These are phyloP conservation scores for Helicoverpa zea DNA, from an alignment of 1,140 invertebrate species.

Conservation along the genomic window DNA sequence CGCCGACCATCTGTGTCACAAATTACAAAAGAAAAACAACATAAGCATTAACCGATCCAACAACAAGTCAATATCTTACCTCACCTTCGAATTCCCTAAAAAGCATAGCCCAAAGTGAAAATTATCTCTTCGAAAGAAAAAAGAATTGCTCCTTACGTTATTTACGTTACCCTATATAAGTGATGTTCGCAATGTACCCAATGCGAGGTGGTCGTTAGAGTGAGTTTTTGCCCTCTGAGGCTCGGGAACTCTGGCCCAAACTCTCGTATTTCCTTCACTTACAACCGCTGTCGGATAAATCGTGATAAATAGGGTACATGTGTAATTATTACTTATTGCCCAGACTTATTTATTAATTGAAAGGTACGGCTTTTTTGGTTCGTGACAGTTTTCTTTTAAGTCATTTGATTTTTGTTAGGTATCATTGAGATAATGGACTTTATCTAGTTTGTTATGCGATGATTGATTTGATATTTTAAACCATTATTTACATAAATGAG, in stretches of 20 bases:
- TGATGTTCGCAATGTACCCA: conserved; percentile 18
- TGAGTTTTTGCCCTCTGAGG: conserved; percentile 44
- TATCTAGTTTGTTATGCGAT: no score
- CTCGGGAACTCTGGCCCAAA: conserved; percentile 33
- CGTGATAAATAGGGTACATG: conserved; percentile 43
- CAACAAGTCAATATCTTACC: background rate
- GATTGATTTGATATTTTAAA: no score
- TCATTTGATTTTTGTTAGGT: no score
- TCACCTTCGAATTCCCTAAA: conserved; percentile 1
- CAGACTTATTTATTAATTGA: conserved; percentile 44
- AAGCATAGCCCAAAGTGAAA: conserved; percentile 37
- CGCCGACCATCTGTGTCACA: no score
- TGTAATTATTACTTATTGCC: conserved; percentile 48
- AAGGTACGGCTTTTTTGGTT: conserved; percentile 27
- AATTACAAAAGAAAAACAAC: no score
- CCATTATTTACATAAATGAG: no score
- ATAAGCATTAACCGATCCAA: background rate
- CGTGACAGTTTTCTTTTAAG: background rate
- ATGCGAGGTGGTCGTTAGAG: conserved; percentile 19
- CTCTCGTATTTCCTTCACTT: conserved; percentile 45
- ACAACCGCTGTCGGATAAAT: conserved; percentile 38
- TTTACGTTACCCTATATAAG: conserved; percentile 15
- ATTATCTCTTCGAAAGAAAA: conserved; percentile 39
- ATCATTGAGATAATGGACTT: no score
- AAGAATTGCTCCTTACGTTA: conserved; percentile 28